phyloP scores from a whole-genome alignment of 2,797 vertebrate genomes.

The Alectoris magna region DNA sequence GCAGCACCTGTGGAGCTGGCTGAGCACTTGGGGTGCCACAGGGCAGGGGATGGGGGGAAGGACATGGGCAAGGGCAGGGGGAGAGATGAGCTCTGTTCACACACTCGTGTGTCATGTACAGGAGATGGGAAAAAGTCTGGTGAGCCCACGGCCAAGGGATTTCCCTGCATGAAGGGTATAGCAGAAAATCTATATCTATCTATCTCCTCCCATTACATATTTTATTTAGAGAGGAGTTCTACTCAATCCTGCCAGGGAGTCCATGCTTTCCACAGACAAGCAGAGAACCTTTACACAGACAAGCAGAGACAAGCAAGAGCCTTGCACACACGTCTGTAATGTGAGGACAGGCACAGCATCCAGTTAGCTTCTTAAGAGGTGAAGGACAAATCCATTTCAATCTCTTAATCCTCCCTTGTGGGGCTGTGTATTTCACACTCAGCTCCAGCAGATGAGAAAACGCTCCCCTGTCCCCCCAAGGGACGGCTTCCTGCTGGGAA shows the following conservation, averaged over 20 bases:
- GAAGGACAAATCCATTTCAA: background rate
- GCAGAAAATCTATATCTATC: background rate
- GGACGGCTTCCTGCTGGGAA: background rate
- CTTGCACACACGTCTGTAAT: background rate
- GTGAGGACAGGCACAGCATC: background rate
- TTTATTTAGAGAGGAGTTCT: background rate
- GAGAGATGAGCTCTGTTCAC: background rate
- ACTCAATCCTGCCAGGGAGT: background rate
- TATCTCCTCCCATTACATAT: background rate
- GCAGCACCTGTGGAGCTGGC: background rate
- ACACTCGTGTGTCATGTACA: background rate
- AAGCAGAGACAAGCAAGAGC: background rate
- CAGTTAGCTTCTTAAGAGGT: background rate
- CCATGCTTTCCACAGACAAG: background rate
- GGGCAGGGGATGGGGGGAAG: background rate
- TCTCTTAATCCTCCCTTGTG: background rate
- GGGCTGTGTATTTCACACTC: background rate
- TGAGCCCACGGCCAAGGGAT: background rate
- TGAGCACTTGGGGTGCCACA: background rate
- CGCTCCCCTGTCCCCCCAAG: accelerated
- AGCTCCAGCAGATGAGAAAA: background rate
- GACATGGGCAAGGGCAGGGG: accelerated
- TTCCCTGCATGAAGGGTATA: background rate
- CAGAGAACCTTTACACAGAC: background rate
- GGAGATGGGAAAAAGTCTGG: background rate